phyloP scores from a whole-genome alignment of 2,113 vertebrate species.

The Heloderma charlesbogerti region DNA sequence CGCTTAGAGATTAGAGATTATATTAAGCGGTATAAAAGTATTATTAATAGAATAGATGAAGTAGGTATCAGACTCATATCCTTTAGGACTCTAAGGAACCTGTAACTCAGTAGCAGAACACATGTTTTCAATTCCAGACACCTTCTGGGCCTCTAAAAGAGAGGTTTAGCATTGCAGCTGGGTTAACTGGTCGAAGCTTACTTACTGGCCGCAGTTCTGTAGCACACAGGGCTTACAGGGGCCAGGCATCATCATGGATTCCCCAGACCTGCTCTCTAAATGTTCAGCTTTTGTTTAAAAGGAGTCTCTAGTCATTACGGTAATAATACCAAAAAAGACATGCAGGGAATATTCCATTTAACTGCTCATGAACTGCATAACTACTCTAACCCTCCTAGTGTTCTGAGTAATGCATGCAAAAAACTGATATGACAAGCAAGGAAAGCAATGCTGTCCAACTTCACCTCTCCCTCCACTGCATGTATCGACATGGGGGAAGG shows the following conservation, averaged over 20 bases:
- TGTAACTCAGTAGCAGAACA: constrained; percentile 31
- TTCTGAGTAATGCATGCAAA: not conserved
- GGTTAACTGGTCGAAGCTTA: not conserved
- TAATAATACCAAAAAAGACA: not conserved
- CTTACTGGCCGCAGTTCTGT: not conserved
- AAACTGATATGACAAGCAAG: not conserved
- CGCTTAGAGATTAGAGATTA: too few relatives aligned
- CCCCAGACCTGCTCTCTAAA: not conserved
- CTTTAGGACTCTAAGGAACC: constrained; percentile 3
- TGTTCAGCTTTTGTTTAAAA: not conserved
- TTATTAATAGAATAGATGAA: too few relatives aligned
- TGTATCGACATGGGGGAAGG: not conserved
- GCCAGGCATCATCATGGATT: too few relatives aligned
- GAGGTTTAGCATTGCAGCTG: not conserved
- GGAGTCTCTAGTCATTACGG: not conserved
- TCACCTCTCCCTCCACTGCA: not conserved
- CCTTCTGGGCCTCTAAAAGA: not conserved
- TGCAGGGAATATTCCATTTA: not conserved
- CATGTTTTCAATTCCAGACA: constrained; percentile 15
- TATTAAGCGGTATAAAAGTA: too few relatives aligned
- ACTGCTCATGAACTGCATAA: not conserved
- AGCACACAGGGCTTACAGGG: not conserved
- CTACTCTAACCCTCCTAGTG: not conserved
- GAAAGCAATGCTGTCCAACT: not conserved
- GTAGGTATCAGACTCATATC: not conserved